Evolutionary conservation across 2,888 invertebrate species (phyloP).

Genomic region (Petrolisthes cinctipes): DNA sequence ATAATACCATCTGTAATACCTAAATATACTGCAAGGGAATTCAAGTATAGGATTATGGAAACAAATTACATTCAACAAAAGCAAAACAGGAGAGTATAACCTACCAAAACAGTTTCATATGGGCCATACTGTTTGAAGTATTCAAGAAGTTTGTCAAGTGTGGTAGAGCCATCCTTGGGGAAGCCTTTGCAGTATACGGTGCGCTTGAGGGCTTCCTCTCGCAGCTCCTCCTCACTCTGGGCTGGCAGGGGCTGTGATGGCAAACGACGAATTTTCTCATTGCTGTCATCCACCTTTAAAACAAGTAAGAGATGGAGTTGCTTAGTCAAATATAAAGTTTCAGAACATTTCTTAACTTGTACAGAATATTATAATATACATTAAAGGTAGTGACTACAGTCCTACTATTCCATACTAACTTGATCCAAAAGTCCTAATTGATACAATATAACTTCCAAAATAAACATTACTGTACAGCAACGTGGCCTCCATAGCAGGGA

Average conservation of each 20-base stretch:
- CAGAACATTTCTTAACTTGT: too few relatives aligned
- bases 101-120: conserved; percentile 76
- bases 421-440: conserved; percentile 69
- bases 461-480: not conserved
- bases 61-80: not conserved
- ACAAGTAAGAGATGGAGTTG: not conserved
- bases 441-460: not conserved
- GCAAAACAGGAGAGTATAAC: conserved; percentile 33
- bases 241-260: conserved; percentile 84
- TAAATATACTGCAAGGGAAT: not conserved
- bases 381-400: too few relatives aligned
- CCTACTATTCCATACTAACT: too few relatives aligned
- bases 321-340: too few relatives aligned
- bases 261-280: conserved; percentile 80
- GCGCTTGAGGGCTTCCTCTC: conserved; percentile 81
- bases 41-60: not conserved
- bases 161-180: conserved; percentile 75
- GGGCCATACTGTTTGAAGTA: conserved; percentile 80
- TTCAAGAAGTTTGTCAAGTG: conserved; percentile 80
- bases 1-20: too few relatives aligned
- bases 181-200: conserved; percentile 92
- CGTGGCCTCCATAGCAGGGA: not conserved
- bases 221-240: conserved; percentile 81
- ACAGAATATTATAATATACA: too few relatives aligned
- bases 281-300: conserved; percentile 75